These are phyloP conservation scores for Budorcas taxicolor DNA, from an alignment of 2,113 vertebrate species.

Conservation along the genomic window DNA sequence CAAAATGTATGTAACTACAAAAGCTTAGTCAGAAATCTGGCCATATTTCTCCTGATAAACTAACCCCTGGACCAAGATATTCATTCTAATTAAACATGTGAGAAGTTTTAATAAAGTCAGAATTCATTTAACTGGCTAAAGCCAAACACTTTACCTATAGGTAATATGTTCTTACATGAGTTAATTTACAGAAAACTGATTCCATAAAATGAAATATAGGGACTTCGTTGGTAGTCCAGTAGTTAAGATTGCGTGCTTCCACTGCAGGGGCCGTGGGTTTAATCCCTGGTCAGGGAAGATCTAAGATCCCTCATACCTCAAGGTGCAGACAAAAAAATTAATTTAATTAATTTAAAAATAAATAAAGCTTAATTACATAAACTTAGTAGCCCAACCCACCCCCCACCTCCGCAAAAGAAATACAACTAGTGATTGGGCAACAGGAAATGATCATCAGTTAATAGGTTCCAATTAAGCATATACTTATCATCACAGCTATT, in stretches of 20 bases:
- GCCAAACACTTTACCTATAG: background rate
- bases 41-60: background rate
- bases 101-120: constrained; percentile 6
- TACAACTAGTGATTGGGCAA: background rate
- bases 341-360: background rate
- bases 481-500: constrained; percentile 3
- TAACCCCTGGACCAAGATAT: constrained; percentile 11
- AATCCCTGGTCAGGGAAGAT: background rate
- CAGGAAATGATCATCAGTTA: constrained; percentile 13
- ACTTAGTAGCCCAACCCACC: background rate
- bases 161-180: background rate
- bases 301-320: background rate
- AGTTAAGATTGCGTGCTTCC: background rate
- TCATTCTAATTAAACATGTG: constrained; percentile 6
- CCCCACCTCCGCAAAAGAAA: background rate
- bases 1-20: background rate
- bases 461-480: constrained; percentile 18
- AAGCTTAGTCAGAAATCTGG: constrained; percentile 13
- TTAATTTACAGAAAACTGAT: background rate
- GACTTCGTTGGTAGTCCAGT: background rate
- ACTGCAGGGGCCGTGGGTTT: background rate
- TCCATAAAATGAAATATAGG: background rate
- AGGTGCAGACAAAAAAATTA: background rate
- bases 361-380: background rate
- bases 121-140: constrained; percentile 15